Percentiles rank a stretch among this genome's conserved stretches.
These are phyloP conservation scores for Haliclona indistincta DNA, from an alignment of 37 sponge, comb jelly and placozoan species.

Conservation along the genomic window DNA sequence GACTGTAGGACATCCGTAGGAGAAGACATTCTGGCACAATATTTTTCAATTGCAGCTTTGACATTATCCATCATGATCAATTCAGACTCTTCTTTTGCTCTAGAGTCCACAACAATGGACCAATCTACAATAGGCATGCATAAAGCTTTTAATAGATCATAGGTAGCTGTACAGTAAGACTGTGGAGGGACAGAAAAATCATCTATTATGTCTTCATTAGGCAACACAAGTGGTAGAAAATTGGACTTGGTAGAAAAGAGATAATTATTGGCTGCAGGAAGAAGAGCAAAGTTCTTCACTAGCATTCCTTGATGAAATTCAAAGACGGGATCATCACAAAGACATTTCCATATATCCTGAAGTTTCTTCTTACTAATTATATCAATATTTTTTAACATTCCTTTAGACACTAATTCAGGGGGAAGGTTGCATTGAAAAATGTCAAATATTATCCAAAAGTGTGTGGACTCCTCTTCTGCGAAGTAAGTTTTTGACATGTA, in stretches of 20 bases:
- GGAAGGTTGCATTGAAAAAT: slow-evolving; percentile 5
- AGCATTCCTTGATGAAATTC: not conserved
- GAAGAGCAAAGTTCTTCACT: slow-evolving; percentile 25
- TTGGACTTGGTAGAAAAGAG: slow-evolving; percentile 18
- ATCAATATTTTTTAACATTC: not conserved
- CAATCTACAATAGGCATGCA: too few species aligned
- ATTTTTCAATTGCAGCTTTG: not conserved
- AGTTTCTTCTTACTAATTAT: not conserved
- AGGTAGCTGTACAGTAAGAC: not conserved
- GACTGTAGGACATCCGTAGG: not conserved
- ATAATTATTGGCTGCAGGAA: slow-evolving; percentile 17
- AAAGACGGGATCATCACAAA: slow-evolving; percentile 17
- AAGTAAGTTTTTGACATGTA: slow-evolving; percentile 13
- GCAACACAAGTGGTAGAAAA: not conserved
- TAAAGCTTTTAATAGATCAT: too few species aligned
- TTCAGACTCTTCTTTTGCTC: too few species aligned
- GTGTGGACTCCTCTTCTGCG: not conserved
- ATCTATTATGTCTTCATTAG: not conserved
- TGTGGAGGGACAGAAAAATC: not conserved
- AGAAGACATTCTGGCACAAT: not conserved
- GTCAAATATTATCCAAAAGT: not conserved
- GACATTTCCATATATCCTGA: slow-evolving; percentile 16
- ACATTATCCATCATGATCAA: too few species aligned
- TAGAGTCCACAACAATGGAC: too few species aligned
- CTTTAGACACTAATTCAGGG: not conserved